A percentile compares a stretch with the other conserved stretches of the same genome.
Evolutionary conservation across 2,113 vertebrate species (phyloP).

Genomic region (Macrotus californicus): DNA sequence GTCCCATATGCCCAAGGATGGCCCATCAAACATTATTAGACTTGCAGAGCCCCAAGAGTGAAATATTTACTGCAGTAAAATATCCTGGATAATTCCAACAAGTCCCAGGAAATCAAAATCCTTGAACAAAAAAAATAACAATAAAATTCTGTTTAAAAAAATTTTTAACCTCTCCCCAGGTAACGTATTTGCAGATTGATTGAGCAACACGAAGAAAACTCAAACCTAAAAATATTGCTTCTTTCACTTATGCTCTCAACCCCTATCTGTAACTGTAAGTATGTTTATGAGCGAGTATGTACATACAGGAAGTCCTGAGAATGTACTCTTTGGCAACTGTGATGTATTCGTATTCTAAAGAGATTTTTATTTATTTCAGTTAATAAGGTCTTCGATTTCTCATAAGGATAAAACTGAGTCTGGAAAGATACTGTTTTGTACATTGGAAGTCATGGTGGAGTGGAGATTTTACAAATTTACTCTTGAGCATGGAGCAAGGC

Average conservation of each 20-base stretch:
- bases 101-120: background rate
- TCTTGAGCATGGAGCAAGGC: background rate
- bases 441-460: background rate
- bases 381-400: background rate
- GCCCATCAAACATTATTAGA: background rate
- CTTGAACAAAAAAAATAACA: background rate
- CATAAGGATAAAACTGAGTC: background rate
- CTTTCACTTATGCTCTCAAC: background rate
- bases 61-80: background rate
- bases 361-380: conserved; percentile 11
- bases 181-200: background rate
- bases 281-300: background rate
- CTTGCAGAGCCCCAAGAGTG: background rate
- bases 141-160: background rate
- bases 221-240: background rate
- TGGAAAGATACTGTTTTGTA: background rate
- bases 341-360: background rate
- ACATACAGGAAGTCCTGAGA: background rate
- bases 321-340: background rate
- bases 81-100: background rate
- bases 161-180: background rate
- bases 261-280: background rate
- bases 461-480: background rate
- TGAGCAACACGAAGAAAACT: background rate
- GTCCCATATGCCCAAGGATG: background rate